Base-by-base conservation (phyloP, 2,888 invertebrate genomes). In the Philopedon plagiatum region DNA sequence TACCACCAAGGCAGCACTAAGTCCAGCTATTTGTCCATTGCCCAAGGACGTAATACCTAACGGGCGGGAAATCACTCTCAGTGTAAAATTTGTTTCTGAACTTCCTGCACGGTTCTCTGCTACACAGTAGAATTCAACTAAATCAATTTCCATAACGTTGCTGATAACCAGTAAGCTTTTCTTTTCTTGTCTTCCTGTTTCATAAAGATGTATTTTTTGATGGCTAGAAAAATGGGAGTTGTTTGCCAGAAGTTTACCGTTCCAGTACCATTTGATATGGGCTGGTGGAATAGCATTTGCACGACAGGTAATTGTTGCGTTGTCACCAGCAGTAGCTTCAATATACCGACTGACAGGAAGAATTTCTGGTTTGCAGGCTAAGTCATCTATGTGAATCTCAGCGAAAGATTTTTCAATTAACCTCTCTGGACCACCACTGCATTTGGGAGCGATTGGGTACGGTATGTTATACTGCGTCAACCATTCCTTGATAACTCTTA, bases 51-150 rank as follows among this genome's bases (percentile, higher is more conserved):
- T 92, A 89, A 94, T 93, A 58, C 94, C 94, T 26, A 92, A 93
- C 51, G 93, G 89, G 69, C 91, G 87, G 86, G 93, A 90, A 61
- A 92, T 91, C 63, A 96, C 93, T 81, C 93, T 93, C 41, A 96
- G 88, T 37, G 96, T 96, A 81, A 96, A 96, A 85, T 96, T 96
- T 11, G 94, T 94, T 86, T 95, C 95, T 32, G 93, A 93, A 80
- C 91, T 93, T 19, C 96, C 96, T 2, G 94, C 96, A 73, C 93
- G 91, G 85, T 96, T 97, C 85, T 95, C 95, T 7, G 96, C 96
- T 1, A 95, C 92, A 85, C 96, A 96, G 83, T 94, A 94, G 86
- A 96, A 95, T 80, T 94, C 94, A 68, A 92, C 92, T 0, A 93
- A 92, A 83, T 94, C 94, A 1, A 92, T 89, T 84, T 94, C 94